Evolutionary conservation across 2,797 vertebrate species (phyloP).

Genomic region (Botia kubotai): DNA sequence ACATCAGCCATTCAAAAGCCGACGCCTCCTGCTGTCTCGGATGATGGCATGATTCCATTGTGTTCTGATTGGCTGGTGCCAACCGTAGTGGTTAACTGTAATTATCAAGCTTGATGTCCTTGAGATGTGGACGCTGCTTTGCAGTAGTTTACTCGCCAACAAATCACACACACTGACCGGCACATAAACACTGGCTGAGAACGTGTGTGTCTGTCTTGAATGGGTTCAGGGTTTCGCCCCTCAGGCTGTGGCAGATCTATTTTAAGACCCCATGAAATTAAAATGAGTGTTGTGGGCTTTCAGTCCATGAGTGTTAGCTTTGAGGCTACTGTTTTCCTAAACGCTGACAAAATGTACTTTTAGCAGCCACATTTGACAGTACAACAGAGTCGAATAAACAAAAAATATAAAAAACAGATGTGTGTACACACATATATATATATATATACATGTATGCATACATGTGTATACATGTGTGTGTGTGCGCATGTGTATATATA

Average conservation of each 20-base stretch:
- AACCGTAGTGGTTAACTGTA: constrained; percentile 57
- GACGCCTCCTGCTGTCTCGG: constrained; percentile 53
- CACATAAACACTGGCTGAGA: constrained; percentile 18
- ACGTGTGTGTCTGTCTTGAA: constrained; percentile 7
- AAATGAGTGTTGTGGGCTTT: not conserved
- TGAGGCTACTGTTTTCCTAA: not conserved
- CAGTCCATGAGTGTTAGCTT: not conserved
- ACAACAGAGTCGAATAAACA: too few species aligned
- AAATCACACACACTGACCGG: constrained; percentile 5
- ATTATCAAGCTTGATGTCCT: constrained; percentile 68
- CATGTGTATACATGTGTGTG: too few species aligned
- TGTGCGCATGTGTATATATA: too few species aligned
- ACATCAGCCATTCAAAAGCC: constrained; percentile 37
- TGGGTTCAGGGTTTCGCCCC: not conserved
- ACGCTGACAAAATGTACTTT: not conserved
- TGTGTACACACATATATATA: too few species aligned
- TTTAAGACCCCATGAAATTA: not conserved
- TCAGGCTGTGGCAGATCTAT: constrained; percentile 20
- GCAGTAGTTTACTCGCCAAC: constrained; percentile 24
- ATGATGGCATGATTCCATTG: constrained; percentile 28
- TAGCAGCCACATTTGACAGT: not conserved
- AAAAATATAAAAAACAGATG: too few species aligned
- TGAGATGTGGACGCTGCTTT: constrained; percentile 58
- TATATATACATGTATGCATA: too few species aligned
- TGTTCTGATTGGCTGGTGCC: constrained; percentile 21